These are phyloP conservation scores for Cydia fagiglandana DNA, from an alignment of 1,140 invertebrate species.

Conservation along the genomic window DNA sequence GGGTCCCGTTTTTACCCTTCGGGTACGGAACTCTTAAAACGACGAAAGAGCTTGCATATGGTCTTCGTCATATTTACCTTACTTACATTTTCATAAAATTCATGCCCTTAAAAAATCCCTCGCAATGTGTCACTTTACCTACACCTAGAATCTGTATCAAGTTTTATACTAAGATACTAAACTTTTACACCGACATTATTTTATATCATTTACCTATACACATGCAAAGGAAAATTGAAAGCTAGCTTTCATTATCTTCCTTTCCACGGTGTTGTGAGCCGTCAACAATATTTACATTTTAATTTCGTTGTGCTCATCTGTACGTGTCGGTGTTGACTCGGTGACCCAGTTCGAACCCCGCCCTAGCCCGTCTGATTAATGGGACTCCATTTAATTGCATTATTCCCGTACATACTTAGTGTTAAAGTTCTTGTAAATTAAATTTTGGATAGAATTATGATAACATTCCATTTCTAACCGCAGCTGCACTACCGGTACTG, in stretches of 20 bases:
- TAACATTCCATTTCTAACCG: too few relatives aligned
- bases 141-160: background rate
- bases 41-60: too few relatives aligned
- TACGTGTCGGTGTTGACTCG: background rate
- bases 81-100: background rate
- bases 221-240: background rate
- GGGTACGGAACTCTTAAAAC: too few relatives aligned
- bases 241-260: background rate
- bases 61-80: background rate
- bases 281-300: constrained; percentile 17
- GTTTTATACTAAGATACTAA: background rate
- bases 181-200: too few relatives aligned
- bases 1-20: too few relatives aligned
- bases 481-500: too few relatives aligned
- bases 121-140: background rate
- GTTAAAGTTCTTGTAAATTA: background rate
- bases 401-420: background rate
- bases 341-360: constrained; percentile 26
- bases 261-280: background rate
- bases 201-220: background rate
- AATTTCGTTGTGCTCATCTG: constrained; percentile 3
- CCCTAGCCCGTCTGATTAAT: constrained; percentile 27
- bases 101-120: background rate
- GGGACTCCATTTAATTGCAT: constrained; percentile 19
- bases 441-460: background rate